These are phyloP conservation scores for Drosophila borborema DNA, from an alignment of 2,888 invertebrate species.

Conservation along the genomic window DNA sequence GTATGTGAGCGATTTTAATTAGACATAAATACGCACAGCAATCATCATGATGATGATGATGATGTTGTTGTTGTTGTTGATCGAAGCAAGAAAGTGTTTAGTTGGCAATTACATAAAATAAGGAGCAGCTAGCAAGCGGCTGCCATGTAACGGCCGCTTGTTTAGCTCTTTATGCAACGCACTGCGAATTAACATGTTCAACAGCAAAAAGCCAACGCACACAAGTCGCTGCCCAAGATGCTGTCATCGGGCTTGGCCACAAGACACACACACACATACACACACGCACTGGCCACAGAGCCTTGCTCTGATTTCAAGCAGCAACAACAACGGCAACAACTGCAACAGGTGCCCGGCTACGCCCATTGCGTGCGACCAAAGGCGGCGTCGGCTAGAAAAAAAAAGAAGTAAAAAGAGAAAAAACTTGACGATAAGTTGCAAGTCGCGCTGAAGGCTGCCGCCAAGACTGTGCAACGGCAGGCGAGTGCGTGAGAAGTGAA, in stretches of 20 bases:
- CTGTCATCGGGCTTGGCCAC: conserved; percentile 72
- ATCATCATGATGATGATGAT: conserved; percentile 16
- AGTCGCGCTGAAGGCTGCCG: conserved; percentile 42
- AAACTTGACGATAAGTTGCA: conserved; percentile 62
- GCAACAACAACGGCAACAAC: conserved; percentile 23
- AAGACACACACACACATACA: conserved; percentile 38
- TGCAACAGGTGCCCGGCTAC: conserved; percentile 78
- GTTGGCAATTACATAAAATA: conserved; percentile 80
- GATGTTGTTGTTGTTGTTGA: conserved; percentile 30
- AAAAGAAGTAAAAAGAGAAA: conserved; percentile 16
- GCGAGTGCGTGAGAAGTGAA: conserved; percentile 52
- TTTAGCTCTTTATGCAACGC: conserved; percentile 77
- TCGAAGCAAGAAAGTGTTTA: conserved; percentile 75
- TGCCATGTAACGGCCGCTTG: conserved; percentile 70
- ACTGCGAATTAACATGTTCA: conserved; percentile 76
- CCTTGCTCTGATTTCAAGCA: conserved; percentile 78
- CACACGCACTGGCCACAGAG: conserved; percentile 40
- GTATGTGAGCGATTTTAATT: conserved; percentile 74
- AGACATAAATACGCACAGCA: conserved; percentile 78
- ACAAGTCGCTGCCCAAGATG: conserved; percentile 68
- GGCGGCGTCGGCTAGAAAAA: conserved; percentile 60
- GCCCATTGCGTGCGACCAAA: conserved; percentile 77
- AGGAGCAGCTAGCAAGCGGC: conserved; percentile 73
- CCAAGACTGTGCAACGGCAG: conserved; percentile 22
- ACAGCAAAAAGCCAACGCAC: conserved; percentile 77